Evolutionary conservation across 1,140 invertebrate genomes (phyloP), one percentile per base, ranked within the genome.

Genomic region (Colletes latitarsis): DNA sequence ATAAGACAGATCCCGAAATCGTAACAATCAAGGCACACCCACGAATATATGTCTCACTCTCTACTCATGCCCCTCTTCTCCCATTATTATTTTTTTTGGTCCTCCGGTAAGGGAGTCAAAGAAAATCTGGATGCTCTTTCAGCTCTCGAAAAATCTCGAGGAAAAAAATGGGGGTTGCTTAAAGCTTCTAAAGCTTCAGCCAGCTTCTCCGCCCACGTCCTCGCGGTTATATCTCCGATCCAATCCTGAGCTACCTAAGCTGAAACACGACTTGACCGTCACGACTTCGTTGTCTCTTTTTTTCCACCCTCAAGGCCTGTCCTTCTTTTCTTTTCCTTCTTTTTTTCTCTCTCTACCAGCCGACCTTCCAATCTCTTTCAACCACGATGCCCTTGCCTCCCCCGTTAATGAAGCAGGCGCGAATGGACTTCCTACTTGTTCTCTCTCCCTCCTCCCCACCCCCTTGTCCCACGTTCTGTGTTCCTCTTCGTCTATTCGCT

Each of bases 391-490:
- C 82, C 77, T 77, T 84, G 66, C 75, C 77, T 58, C 64, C 30
- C 30, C 30, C 75, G 76, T 86, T 86, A 86, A 83, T 74, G 76
- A 86, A 81, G 76, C 84, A 82, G 68, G 58, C 82, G 52, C 58
- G 72, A 76, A 81, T 76, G 46, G 43, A 76, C 73, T 67, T 81
- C 57, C 62, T 77, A 46, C 43, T 75, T 64, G 43, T 19, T 21
- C 58, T 21, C 58, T 81, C 64, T 30, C 10, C 39, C 17, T 3
- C 4, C 10, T n/a, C n/a, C n/a, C n/a, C n/a, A n/a, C 21, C 58
- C 19, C 12, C n/a, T 19, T 9, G 5, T 57, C 39, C 30, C 49
- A 67, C 12, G 49, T 49, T 12, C 10, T 0, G 8, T 12, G 6
- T 12, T 12, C 8, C 49, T 49, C 49, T 8, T 72, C 55, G 19